Evolutionary conservation across 1,140 invertebrate species (phyloP).

Genomic region (Luehdorfia chinensis): DNA sequence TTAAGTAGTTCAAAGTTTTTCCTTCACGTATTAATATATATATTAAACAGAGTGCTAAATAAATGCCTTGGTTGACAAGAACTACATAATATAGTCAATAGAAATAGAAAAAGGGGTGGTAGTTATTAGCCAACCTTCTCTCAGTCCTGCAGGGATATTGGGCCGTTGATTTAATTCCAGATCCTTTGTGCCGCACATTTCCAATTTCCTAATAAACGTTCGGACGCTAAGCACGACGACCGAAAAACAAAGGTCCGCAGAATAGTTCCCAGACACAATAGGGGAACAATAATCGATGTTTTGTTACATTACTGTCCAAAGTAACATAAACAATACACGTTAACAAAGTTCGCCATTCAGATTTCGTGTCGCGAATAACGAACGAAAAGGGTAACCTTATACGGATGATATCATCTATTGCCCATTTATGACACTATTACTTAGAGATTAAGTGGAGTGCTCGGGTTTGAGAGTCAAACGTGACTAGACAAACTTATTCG

Average conservation of each 20-base stretch:
- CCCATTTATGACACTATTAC: background rate
- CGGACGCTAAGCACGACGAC: constrained; percentile 28
- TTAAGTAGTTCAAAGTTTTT: too few relatives aligned
- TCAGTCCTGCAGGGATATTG: constrained; percentile 34
- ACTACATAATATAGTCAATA: too few relatives aligned
- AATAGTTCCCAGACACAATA: constrained; percentile 27
- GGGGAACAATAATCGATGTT: constrained; percentile 33
- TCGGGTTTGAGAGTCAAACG: too few relatives aligned
- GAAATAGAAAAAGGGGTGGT: too few relatives aligned
- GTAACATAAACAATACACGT: constrained; percentile 29
- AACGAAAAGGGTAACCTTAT: background rate
- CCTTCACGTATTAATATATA: too few relatives aligned
- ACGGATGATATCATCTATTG: background rate
- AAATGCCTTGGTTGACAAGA: too few relatives aligned
- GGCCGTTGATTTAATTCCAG: constrained; percentile 53
- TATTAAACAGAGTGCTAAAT: too few relatives aligned
- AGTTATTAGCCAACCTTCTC: constrained; percentile 14
- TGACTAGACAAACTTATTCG: too few relatives aligned
- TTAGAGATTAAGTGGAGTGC: background rate
- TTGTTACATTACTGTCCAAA: constrained; percentile 22
- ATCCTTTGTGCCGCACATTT: constrained; percentile 47
- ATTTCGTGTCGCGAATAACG: too few relatives aligned
- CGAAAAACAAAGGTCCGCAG: constrained; percentile 37
- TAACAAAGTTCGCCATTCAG: constrained; percentile 12
- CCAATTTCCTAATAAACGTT: constrained; percentile 50